Conservation (phyloP, 2,888 invertebrate genomes). For the Eupithecia centaureata region DNA sequence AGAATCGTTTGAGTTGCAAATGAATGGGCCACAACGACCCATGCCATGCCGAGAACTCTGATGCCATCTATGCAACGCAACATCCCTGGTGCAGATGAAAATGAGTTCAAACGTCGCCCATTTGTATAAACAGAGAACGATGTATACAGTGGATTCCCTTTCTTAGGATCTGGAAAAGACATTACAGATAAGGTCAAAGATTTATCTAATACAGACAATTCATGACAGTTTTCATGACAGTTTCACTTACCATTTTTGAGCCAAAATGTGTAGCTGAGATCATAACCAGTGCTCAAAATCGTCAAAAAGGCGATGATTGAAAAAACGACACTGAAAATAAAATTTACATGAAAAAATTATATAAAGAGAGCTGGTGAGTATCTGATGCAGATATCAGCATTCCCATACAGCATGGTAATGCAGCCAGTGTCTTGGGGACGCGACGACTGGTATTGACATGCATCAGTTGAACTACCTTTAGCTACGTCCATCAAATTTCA, state of each 20-base stretch:
- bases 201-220: background rate
- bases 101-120: constrained; percentile 60
- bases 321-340: constrained; percentile 51
- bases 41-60: constrained; percentile 70
- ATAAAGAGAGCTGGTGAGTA: background rate
- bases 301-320: constrained; percentile 56
- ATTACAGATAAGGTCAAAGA: background rate
- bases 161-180: constrained; percentile 47
- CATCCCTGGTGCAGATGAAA: constrained; percentile 55
- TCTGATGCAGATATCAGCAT: background rate
- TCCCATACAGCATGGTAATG: too few relatives aligned
- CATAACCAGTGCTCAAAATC: constrained; percentile 58
- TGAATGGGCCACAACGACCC: constrained; percentile 74
- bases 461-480: too few relatives aligned
- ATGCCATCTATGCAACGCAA: constrained; percentile 75
- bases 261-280: constrained; percentile 45
- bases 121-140: constrained; percentile 64
- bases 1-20: constrained; percentile 42
- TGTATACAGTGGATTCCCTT: constrained; percentile 29
- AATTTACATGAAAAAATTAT: background rate
- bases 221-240: background rate
- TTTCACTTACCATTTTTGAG: constrained; percentile 45
- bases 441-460: too few relatives aligned
- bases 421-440: too few relatives aligned
- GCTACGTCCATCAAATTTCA: too few relatives aligned